Conservation (phyloP, 1,140 invertebrate species). For the Leptopilina clavipes region DNA sequence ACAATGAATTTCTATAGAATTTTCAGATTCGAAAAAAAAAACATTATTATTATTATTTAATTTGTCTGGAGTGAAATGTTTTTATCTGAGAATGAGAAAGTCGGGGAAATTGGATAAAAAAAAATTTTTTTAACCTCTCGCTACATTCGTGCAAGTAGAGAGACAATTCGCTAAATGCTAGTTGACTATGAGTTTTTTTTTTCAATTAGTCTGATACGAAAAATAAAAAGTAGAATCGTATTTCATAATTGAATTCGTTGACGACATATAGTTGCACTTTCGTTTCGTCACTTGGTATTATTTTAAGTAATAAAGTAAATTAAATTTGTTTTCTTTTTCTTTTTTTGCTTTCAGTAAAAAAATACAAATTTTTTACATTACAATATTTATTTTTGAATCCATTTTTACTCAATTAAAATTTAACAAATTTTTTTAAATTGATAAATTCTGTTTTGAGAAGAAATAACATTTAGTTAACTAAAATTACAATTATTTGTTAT, state of each 20-base stretch:
- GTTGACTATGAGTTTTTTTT: neutral
- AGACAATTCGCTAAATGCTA: constrained; percentile 14
- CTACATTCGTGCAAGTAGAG: neutral
- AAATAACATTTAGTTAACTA: no score
- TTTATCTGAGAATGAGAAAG: neutral
- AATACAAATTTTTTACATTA: neutral
- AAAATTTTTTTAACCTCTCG: neutral
- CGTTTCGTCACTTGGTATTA: neutral
- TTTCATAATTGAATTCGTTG: constrained; percentile 14
- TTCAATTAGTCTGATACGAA: neutral
- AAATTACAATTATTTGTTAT: no score
- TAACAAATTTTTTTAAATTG: no score
- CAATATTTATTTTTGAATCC: neutral
- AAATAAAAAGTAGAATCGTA: constrained; percentile 27
- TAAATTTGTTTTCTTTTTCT: neutral
- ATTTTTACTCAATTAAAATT: no score
- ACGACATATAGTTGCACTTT: neutral
- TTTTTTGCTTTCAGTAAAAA: neutral
- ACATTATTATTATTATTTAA: no score
- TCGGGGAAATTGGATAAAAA: neutral
- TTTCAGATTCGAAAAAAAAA: no score
- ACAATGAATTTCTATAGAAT: no score
- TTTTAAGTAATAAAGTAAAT: constrained; percentile 6
- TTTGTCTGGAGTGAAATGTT: neutral
- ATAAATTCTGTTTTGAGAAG: no score